Evolutionary conservation across 1,140 invertebrate species (phyloP).

Genomic region (Microvelia longipes): DNA sequence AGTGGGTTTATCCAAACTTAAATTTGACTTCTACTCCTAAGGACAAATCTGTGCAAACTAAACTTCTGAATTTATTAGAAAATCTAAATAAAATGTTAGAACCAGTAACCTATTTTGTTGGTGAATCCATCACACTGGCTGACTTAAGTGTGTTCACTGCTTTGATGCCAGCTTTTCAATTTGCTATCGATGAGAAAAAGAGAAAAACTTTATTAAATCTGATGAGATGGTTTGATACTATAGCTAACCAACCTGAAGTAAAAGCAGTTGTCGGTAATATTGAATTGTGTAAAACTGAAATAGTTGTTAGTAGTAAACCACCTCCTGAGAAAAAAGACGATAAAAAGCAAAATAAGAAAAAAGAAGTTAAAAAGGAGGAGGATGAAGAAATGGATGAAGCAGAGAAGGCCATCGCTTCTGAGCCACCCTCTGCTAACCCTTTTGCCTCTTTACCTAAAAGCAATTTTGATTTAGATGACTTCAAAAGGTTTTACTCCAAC

Average conservation of each 20-base stretch:
- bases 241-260: conserved; percentile 23
- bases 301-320: neutral
- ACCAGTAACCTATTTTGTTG: conserved; percentile 51
- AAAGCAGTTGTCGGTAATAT: neutral
- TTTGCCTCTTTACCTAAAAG: conserved; percentile 24
- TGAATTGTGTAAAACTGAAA: conserved; percentile 1
- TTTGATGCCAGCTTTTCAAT: conserved; percentile 31
- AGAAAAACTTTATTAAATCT: conserved; percentile 40
- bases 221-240: conserved; percentile 24
- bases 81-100: conserved; percentile 42
- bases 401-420: neutral
- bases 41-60: conserved; percentile 22
- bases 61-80: conserved; percentile 23
- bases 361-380: neutral
- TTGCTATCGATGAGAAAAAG: conserved; percentile 31
- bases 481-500: conserved; percentile 51
- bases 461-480: conserved; percentile 48
- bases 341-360: neutral
- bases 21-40: conserved; percentile 11
- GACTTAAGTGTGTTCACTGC: conserved; percentile 49
- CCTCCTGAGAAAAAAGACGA: neutral
- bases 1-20: conserved; percentile 31
- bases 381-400: neutral
- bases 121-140: conserved; percentile 52
- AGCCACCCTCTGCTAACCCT: neutral